Base-by-base conservation (phyloP, 2,113 vertebrate species). In the Baryphthengus martii region DNA sequence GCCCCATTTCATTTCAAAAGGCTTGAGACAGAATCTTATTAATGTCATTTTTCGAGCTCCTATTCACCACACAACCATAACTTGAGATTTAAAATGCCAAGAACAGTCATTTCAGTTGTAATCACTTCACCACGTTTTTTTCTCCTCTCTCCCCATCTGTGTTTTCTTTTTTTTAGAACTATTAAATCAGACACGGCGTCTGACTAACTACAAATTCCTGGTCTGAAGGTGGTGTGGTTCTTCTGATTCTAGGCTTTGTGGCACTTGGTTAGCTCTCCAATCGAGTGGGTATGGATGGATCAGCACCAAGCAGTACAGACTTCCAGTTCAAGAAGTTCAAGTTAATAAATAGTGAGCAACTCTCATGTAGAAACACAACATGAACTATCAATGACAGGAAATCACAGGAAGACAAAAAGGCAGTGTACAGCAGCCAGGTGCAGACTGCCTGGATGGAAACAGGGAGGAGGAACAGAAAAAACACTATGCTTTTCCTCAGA, bases 401-500 rank as follows among this genome's bases (percentile, higher is more conserved):
- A 83, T 71, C 66, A 96, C 85, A 93, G 2, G 21, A 81, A 88
- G 68, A 95, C 93, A 93, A 84, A 93, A 92, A 84, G 68, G 85
- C 82, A 90, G 83, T 68, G 90, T 62, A 2, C 78, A 84, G 52
- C 82, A 93, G 82, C 59, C 85, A 94, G 75, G 35, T 77, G 79
- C 85, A 79, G 82, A 31, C 90, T 90, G 93, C 90, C 83, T 88
- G 2, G 16, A 88, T 93, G 90, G 76, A 80, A 90, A 96, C 61
- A 90, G 61, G 83, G 65, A 90, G 71, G 44, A 94, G 53, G 39
- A 90, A 94, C 71, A 81, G 62, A 79, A 89, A 79, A 77, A 94
- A 91, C 85, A 78, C 92, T 88, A 25, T 0, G 65, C 90, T 94
- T 91, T 90, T 86, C 88, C 82, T 95, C 85, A 89, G 65, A 61